phyloP scores from a whole-genome alignment of 2,797 vertebrate species.

The Peromyscus attwateri region DNA sequence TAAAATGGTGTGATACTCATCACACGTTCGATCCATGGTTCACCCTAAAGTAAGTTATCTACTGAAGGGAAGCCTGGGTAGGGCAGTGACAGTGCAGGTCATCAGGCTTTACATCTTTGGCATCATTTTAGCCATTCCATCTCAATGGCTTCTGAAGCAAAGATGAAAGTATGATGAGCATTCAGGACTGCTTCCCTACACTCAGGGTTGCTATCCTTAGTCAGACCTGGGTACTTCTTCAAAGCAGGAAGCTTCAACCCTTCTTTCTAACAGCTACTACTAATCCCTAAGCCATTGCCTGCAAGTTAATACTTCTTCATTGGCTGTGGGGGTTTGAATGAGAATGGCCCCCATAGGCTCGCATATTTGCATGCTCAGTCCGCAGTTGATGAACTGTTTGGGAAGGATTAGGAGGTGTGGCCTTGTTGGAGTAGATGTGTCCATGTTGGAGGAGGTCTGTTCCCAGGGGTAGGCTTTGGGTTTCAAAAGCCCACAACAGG shows the following conservation, averaged over 20 bases:
- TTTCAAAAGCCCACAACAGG: neutral
- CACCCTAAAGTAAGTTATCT: neutral
- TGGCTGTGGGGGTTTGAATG: neutral
- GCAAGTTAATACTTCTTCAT: neutral
- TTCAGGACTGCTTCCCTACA: neutral
- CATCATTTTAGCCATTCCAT: conserved; percentile 39
- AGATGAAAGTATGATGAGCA: neutral
- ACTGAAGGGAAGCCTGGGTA: neutral
- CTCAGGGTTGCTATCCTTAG: neutral
- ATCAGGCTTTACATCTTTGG: neutral
- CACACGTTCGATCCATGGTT: neutral
- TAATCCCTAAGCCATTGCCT: neutral
- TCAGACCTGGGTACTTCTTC: neutral
- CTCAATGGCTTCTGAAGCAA: conserved; percentile 44
- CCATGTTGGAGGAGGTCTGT: neutral
- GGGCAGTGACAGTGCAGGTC: neutral
- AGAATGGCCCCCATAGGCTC: neutral
- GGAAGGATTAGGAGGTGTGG: neutral
- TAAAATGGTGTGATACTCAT: neutral
- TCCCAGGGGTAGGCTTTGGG: neutral
- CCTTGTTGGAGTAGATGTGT: neutral
- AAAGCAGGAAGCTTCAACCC: neutral
- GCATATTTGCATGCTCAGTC: neutral
- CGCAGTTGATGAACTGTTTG: neutral
- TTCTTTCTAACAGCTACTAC: neutral